Conservation (phyloP, 2,797 vertebrate genomes). For the Etheostoma nigrum region DNA sequence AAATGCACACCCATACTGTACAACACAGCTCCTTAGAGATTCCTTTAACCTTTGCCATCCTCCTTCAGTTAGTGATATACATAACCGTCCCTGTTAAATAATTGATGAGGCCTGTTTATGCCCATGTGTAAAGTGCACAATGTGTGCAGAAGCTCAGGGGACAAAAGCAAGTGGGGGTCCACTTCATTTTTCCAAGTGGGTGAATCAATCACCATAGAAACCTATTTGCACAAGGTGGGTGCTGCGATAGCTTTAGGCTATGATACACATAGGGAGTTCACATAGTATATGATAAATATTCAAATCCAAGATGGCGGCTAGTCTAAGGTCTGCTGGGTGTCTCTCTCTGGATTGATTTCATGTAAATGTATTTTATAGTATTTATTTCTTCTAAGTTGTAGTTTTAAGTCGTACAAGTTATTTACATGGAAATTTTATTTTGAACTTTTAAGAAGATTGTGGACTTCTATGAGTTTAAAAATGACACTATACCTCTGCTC, state of each 20-base stretch:
- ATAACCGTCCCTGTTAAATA: conserved; percentile 47
- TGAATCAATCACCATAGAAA: conserved; percentile 30
- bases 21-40: conserved; percentile 21
- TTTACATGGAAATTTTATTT: too few species aligned
- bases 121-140: conserved; percentile 52
- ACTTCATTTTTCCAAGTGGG: conserved; percentile 20
- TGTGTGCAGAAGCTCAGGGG: conserved; percentile 48
- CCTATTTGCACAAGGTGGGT: conserved; percentile 17
- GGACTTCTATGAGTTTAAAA: too few species aligned
- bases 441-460: too few species aligned
- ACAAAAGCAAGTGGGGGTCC: conserved; percentile 25
- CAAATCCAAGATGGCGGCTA: too few species aligned
- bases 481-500: too few species aligned
- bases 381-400: too few species aligned
- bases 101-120: conserved; percentile 51
- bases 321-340: too few species aligned
- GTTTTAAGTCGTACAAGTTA: too few species aligned
- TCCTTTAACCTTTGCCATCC: conserved; percentile 30
- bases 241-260: conserved; percentile 31
- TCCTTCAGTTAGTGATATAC: conserved; percentile 29
- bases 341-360: too few species aligned
- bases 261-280: conserved; percentile 13
- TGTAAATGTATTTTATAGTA: too few species aligned
- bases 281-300: neutral
- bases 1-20: conserved; percentile 6